phyloP scores from a whole-genome alignment of 2,797 vertebrate genomes.

The Enteromius radiatus region DNA sequence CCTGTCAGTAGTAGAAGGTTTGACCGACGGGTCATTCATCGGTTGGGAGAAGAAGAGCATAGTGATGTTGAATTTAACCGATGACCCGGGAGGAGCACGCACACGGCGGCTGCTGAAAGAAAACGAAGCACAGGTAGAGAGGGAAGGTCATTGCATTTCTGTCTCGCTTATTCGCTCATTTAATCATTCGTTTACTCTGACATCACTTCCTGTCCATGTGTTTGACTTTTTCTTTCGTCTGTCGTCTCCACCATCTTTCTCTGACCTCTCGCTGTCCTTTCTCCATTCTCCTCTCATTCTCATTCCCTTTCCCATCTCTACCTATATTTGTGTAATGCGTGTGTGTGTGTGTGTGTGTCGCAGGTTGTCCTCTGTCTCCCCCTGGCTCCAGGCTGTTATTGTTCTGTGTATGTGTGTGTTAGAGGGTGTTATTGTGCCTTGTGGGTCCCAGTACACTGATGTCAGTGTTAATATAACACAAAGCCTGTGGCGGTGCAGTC shows the following conservation, averaged over 20 bases:
- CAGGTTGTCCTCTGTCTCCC: slow-evolving; percentile 56
- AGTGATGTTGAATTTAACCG: slow-evolving; percentile 88
- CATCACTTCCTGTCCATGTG: slow-evolving; percentile 31
- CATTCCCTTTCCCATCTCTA: slow-evolving; percentile 59
- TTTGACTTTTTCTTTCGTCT: slow-evolving; percentile 19
- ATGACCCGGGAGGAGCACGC: slow-evolving; percentile 85
- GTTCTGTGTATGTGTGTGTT: slow-evolving; percentile 51
- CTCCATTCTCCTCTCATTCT: slow-evolving; percentile 63
- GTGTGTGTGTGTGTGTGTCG: slow-evolving; percentile 30
- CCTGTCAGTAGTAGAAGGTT: slow-evolving; percentile 89
- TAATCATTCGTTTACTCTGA: slow-evolving; percentile 37
- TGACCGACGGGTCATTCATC: slow-evolving; percentile 93
- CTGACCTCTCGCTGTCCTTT: slow-evolving; percentile 60
- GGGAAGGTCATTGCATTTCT: slow-evolving; percentile 63
- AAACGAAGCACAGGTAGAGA: slow-evolving; percentile 87
- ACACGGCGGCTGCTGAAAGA: slow-evolving; percentile 89
- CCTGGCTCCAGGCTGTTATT: slow-evolving; percentile 51
- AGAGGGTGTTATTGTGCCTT: slow-evolving; percentile 67
- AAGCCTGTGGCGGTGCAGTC: slow-evolving; percentile 68
- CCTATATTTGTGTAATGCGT: slow-evolving; percentile 58
- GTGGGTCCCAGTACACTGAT: slow-evolving; percentile 68
- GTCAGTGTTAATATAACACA: slow-evolving; percentile 76
- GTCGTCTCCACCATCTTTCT: slow-evolving; percentile 41
- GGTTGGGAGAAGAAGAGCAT: slow-evolving; percentile 97
- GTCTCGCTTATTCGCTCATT: slow-evolving; percentile 48